Conservation (phyloP, 2,113 vertebrate genomes). For the Motacilla alba region DNA sequence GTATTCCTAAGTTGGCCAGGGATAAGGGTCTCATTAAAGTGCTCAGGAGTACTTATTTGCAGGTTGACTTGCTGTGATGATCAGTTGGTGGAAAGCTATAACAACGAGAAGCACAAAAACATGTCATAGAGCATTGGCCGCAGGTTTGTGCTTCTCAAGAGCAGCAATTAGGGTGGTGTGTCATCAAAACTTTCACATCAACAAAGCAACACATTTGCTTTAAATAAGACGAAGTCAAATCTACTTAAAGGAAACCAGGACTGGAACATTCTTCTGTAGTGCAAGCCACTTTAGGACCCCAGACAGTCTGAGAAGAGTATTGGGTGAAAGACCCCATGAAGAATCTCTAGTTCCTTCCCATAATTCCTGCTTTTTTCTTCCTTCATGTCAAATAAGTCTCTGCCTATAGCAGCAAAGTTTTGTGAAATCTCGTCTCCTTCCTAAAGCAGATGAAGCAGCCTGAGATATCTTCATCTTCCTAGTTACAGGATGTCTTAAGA, state of each 20-base stretch:
- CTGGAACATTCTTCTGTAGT: neutral
- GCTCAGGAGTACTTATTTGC: conserved; percentile 68
- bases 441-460: neutral
- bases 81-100: conserved; percentile 65
- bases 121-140: conserved; percentile 71
- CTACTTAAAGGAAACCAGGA: conserved; percentile 43
- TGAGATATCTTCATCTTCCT: neutral
- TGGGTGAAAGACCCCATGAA: neutral
- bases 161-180: conserved; percentile 77
- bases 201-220: conserved; percentile 68
- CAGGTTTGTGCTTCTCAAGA: conserved; percentile 57
- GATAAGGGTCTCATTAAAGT: conserved; percentile 76
- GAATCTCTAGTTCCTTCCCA: neutral
- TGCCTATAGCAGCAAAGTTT: neutral
- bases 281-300: neutral
- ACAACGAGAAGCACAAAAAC: conserved; percentile 57
- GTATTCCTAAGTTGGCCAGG: conserved; percentile 45
- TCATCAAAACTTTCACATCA: conserved; percentile 74
- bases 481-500: neutral
- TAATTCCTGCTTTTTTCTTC: neutral
- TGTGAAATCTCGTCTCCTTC: neutral
- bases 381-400: neutral
- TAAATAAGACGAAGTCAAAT: conserved; percentile 72
- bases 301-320: neutral
- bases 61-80: conserved; percentile 72